Evolutionary conservation across 2,888 invertebrate genomes (phyloP).

Genomic region (Plebejus argus): DNA sequence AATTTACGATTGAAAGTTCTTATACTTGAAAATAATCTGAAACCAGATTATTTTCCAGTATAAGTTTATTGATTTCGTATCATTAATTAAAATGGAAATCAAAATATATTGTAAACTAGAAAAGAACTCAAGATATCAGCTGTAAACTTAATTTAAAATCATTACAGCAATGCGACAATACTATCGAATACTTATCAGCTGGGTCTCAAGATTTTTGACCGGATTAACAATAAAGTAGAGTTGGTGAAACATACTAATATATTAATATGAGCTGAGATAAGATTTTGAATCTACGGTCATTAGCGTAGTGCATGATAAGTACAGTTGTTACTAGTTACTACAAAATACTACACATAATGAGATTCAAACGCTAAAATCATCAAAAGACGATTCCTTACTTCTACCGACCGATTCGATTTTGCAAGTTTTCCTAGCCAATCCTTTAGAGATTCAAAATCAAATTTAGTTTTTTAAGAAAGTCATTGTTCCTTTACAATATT

Average conservation of each 20-base stretch:
- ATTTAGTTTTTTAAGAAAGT: slow-evolving; percentile 5
- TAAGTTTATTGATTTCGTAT: too few species aligned
- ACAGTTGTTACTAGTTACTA: too few species aligned
- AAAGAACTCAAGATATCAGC: too few species aligned
- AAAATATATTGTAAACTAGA: too few species aligned
- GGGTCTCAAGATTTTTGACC: background rate
- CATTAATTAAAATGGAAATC: too few species aligned
- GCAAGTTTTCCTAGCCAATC: background rate
- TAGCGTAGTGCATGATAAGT: background rate
- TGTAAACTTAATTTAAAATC: too few species aligned
- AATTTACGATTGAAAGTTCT: background rate
- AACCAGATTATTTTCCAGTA: too few species aligned
- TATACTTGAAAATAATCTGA: background rate
- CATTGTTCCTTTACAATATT: slow-evolving; percentile 13
- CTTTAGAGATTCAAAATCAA: background rate
- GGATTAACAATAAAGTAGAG: background rate
- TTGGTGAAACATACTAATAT: too few species aligned
- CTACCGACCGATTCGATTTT: background rate
- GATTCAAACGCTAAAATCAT: background rate
- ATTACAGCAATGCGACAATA: too few species aligned
- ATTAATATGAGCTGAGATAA: background rate
- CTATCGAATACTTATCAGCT: too few species aligned
- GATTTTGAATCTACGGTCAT: background rate
- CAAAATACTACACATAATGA: too few species aligned
- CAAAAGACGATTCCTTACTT: background rate